Evolutionary conservation across 2,888 invertebrate genomes (phyloP).

Genomic region (Agonum fuliginosum): DNA sequence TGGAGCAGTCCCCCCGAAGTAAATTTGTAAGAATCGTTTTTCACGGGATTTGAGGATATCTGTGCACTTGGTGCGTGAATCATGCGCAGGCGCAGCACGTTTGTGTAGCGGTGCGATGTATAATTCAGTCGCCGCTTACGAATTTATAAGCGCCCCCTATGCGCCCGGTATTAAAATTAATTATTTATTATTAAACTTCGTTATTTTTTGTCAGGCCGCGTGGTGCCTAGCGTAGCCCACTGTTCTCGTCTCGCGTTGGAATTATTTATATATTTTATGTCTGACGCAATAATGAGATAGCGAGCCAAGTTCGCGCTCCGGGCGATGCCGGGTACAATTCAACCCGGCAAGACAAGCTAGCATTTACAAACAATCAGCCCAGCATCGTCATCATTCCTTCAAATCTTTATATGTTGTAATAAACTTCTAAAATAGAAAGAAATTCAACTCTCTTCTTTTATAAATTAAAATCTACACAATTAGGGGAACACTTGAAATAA

Average conservation of each 20-base stretch:
- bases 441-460: too few relatives aligned
- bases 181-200: constrained; percentile 78
- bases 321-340: too few relatives aligned
- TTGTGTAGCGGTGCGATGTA: constrained; percentile 65
- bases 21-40: too few relatives aligned
- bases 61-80: background rate
- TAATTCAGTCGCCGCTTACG: constrained; percentile 70
- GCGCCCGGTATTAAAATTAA: constrained; percentile 77
- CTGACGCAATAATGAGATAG: constrained; percentile 52
- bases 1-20: too few relatives aligned
- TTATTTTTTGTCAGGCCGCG: constrained; percentile 73
- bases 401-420: too few relatives aligned
- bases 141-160: constrained; percentile 70
- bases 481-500: too few relatives aligned
- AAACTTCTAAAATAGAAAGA: too few relatives aligned
- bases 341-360: too few relatives aligned
- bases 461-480: too few relatives aligned
- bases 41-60: too few relatives aligned
- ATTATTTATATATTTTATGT: constrained; percentile 53
- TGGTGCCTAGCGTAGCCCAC: constrained; percentile 6
- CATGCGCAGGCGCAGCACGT: constrained; percentile 1
- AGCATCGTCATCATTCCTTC: too few relatives aligned
- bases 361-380: too few relatives aligned
- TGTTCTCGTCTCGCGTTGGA: constrained; percentile 8
- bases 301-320: background rate